Evolutionary conservation across 1,140 invertebrate species (phyloP), one percentile per base, ranked within the genome.

Genomic region (Lepidurus arcticus): DNA sequence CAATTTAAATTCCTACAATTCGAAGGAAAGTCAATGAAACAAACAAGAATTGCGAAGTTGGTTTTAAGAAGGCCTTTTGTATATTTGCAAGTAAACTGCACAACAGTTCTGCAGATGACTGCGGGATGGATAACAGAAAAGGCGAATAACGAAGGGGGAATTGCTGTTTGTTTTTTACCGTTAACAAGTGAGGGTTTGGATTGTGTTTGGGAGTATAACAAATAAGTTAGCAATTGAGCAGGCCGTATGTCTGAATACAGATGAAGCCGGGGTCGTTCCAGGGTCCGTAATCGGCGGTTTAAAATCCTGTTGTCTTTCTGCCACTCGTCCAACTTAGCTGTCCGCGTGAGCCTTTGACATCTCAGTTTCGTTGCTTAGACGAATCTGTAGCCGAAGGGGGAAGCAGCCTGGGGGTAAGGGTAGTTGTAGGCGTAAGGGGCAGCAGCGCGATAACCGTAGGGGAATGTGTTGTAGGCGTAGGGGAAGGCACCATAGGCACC

Each of bases 71-170:
- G 2, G 53, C 53, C 53, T 65, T 34, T 21, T 21, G 13, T 65
- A 16, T 65, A 65, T 65, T 65, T 65, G 53, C 53, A 65, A 65
- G 21, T 65, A 65, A 65, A 65, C 53, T 21, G n/a, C 13, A 65
- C 53, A 65, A 65, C 53, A 65, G 53, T 65, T 65, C 53, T 65
- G 53, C 53, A 65, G 53, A 4, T 21, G 53, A 65, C 53, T 65
- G 53, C 53, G 16, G 53, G 53, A 16, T 65, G 53, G 13, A 21
- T 16, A 65, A 65, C 53, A 65, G n/a, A 34, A 65, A 11, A 65
- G 53, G 53, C 8, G 13, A 65, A 65, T 16, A 65, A 65, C 53
- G 13, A 65, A 65, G 21, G 53, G 26, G 13, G 21, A 65, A 65
- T 9, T 9, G 53, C 6, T 65, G 53, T 7, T 65, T 16, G 16